Conservation (phyloP, 2,797 vertebrate species). For the Neoniphon sammara region DNA sequence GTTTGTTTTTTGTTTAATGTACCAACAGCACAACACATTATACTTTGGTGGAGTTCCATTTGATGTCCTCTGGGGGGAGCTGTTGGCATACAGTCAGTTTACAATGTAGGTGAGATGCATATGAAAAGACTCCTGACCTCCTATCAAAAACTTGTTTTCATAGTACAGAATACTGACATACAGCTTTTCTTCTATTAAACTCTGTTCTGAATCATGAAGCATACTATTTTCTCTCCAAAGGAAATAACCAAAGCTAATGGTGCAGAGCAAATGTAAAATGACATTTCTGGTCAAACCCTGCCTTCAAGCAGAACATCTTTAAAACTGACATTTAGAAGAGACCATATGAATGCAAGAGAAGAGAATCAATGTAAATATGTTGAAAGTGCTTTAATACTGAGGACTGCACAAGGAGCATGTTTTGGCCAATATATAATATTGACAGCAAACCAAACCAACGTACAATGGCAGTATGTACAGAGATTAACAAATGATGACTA, state of each 20-base stretch:
- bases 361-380: slow-evolving; percentile 34
- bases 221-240: too few relatives aligned
- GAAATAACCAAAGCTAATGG: background rate
- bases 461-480: slow-evolving; percentile 48
- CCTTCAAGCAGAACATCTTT: background rate
- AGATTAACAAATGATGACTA: slow-evolving; percentile 18
- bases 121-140: background rate
- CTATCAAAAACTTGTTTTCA: background rate
- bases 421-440: slow-evolving; percentile 42
- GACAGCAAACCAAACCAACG: slow-evolving; percentile 51
- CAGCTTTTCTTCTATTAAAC: background rate
- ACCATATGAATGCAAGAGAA: background rate
- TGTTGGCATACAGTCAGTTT: background rate
- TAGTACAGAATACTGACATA: background rate
- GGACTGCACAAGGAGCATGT: slow-evolving; percentile 47
- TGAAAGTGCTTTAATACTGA: slow-evolving; percentile 64
- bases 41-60: background rate
- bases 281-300: slow-evolving; percentile 3
- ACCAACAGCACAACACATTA: background rate
- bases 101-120: background rate
- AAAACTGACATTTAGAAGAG: slow-evolving; percentile 2
- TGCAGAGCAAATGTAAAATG: background rate
- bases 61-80: slow-evolving; percentile 57
- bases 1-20: background rate
- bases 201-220: background rate